Evolutionary conservation across 2,797 vertebrate genomes (phyloP), one percentile per base, ranked within the genome.

Genomic region (Sardinella longiceps): DNA sequence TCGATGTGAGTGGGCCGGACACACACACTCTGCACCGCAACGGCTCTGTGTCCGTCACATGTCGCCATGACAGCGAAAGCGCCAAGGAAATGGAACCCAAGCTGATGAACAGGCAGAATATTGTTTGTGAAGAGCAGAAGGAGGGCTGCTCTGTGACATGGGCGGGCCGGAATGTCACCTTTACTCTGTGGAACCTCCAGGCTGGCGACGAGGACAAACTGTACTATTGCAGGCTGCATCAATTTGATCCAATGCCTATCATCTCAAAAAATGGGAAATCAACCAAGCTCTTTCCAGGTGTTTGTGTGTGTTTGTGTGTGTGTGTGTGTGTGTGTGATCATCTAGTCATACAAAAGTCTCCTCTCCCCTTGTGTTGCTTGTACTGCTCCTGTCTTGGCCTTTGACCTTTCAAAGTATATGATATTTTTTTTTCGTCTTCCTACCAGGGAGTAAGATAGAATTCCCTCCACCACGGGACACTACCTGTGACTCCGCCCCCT

Each of bases 271-370:
- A 0, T 0, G 87, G 88, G 37, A 7, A n/a, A 0, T 0, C 12
- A 51, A 30, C 28, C 10, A 88, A 11, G 4, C 25, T 89, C 43
- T 46, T 84, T 20, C 80, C 58, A 89, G 87, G 90, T 89, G 82
- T 81, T 85, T 80, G 20, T 56, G 37, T 23, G 46, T 25, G 18
- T 58, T 2, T 58, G 56, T 58, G 56, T 58, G 56, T 58, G 23
- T 58, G 56, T 58, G 45, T 45, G 45, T 45, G 45, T 45, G 45
- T 45, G 45, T 45, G 46, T 48, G 46, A n/a, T n/a, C n/a, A n/a
- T n/a, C n/a, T n/a, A n/a, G n/a, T n/a, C n/a, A n/a, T n/a, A n/a
- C n/a, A n/a, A n/a, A n/a, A n/a, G n/a, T n/a, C n/a, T n/a, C n/a
- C n/a, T n/a, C n/a, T n/a, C n/a, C n/a, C n/a, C n/a, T n/a, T 48